A percentile compares a stretch with the other conserved stretches of the same genome.
phyloP scores from a whole-genome alignment of 2,113 vertebrate genomes.

The Halichoerus grypus region DNA sequence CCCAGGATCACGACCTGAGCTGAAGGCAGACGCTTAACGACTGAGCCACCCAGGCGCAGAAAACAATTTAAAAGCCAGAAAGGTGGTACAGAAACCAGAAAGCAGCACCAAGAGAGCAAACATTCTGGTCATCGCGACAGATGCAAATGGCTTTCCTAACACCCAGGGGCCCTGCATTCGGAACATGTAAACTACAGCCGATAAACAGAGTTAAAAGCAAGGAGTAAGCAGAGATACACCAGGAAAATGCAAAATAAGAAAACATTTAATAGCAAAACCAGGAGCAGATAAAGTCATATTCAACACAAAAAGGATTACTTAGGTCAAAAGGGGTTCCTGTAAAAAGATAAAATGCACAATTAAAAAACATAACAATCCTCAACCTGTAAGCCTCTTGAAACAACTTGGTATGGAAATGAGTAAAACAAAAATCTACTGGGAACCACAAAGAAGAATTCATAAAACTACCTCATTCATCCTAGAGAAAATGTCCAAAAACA shows the following conservation, averaged over 20 bases:
- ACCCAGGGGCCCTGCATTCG: not conserved
- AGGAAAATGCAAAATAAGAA: slow-evolving; percentile 8
- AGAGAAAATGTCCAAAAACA: not conserved
- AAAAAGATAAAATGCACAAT: not conserved
- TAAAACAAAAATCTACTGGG: not conserved
- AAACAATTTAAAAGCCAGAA: not conserved
- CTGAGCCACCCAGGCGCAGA: no score
- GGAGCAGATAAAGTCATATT: not conserved
- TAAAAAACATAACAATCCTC: not conserved
- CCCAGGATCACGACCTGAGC: no score
- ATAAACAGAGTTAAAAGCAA: not conserved
- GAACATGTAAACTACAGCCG: not conserved
- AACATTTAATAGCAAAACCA: not conserved
- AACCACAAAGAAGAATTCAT: not conserved
- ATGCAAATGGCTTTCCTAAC: not conserved
- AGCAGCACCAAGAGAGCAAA: not conserved
- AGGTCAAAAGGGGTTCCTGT: not conserved
- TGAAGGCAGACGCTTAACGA: no score
- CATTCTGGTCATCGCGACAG: fast-evolving
- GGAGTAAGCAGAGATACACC: not conserved
- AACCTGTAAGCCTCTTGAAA: not conserved
- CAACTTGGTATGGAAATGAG: not conserved
- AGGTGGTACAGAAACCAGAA: not conserved
- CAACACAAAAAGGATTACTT: not conserved
- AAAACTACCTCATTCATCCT: not conserved